Percentiles rank a stretch among this genome's conserved stretches.
phyloP scores from a whole-genome alignment of 2,888 invertebrate genomes.

The Rotaria socialis region DNA sequence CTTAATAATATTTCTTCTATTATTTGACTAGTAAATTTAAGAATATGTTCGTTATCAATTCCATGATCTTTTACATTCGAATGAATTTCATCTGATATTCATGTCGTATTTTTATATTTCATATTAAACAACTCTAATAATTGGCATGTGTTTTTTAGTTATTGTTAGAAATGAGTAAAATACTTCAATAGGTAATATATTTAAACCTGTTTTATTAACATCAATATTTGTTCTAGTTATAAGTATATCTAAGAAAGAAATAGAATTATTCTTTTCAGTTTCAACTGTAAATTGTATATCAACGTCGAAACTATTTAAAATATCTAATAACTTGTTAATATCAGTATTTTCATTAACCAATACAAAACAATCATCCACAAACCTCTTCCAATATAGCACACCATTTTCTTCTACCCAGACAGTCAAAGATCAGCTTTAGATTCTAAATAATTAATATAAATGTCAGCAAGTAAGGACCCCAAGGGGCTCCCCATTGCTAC shows the following conservation, averaged over 20 bases:
- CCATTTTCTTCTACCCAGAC: not conserved
- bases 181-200: too few species aligned
- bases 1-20: not conserved
- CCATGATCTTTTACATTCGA: constrained; percentile 20
- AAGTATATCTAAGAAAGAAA: not conserved
- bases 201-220: too few species aligned
- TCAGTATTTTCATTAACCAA: not conserved
- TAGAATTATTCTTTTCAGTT: not conserved
- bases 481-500: not conserved
- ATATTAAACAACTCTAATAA: too few species aligned
- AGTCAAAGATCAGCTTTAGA: not conserved
- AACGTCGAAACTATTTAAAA: not conserved
- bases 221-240: not conserved
- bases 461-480: not conserved
- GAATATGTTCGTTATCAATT: not conserved
- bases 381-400: not conserved
- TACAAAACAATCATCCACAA: not conserved
- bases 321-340: not conserved
- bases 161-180: too few species aligned
- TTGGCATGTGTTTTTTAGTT: too few species aligned
- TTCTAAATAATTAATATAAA: not conserved
- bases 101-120: not conserved
- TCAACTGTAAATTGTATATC: not conserved
- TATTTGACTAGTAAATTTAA: not conserved
- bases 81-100: not conserved